These are phyloP conservation scores for Chionis minor DNA, from an alignment of 2,113 vertebrate genomes.

Conservation along the genomic window DNA sequence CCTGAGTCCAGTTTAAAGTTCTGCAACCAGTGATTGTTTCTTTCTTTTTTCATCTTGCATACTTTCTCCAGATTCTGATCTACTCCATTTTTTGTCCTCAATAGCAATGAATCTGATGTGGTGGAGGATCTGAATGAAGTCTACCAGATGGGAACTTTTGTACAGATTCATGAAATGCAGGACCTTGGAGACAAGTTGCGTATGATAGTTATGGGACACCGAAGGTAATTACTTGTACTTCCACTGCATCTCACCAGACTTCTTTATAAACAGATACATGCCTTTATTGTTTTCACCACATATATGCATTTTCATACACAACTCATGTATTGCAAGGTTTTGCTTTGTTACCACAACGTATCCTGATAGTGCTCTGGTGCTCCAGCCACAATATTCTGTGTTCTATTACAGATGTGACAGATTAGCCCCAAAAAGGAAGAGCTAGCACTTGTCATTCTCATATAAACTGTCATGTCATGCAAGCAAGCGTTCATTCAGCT, in stretches of 20 bases:
- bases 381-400: neutral
- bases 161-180: slow-evolving; percentile 99
- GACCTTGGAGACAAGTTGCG: slow-evolving; percentile 95
- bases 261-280: neutral
- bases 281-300: neutral
- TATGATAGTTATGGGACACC: slow-evolving; percentile 98
- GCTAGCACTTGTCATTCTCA: neutral
- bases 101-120: slow-evolving; percentile 90
- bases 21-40: neutral
- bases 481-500: neutral
- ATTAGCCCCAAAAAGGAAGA: neutral
- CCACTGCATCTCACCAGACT: neutral
- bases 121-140: slow-evolving; percentile 90
- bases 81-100: neutral
- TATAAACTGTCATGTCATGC: neutral
- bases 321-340: neutral
- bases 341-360: neutral
- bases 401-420: neutral
- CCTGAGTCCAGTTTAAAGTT: neutral
- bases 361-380: neutral
- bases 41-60: neutral
- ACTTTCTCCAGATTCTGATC: neutral
- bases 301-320: neutral
- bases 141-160: slow-evolving; percentile 93
- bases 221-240: slow-evolving; percentile 68